Evolutionary conservation across 2,797 vertebrate genomes (phyloP).

Genomic region (Darevskia nairensis): DNA sequence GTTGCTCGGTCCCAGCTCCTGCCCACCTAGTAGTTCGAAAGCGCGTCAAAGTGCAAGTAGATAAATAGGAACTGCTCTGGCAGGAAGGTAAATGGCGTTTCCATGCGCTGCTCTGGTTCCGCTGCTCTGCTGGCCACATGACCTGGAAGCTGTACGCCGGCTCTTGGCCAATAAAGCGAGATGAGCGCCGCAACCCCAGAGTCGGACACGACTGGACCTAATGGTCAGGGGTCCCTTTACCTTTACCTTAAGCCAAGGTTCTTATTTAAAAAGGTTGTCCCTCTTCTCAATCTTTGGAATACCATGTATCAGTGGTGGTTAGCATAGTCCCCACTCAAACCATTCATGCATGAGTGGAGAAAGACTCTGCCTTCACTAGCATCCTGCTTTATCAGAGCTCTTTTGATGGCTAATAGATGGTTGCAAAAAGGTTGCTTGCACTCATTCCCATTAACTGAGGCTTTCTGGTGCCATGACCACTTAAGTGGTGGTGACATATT

Average conservation of each 20-base stretch:
- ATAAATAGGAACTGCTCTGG: too few species aligned
- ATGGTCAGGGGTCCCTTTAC: too few species aligned
- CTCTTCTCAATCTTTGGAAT: slow-evolving; percentile 26
- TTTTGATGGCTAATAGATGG: not conserved
- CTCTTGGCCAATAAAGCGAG: too few species aligned
- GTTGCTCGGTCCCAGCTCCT: too few species aligned
- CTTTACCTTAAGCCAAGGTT: not conserved
- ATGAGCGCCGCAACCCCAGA: too few species aligned
- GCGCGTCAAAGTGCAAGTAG: too few species aligned
- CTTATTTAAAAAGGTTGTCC: slow-evolving; percentile 45
- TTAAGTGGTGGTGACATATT: not conserved
- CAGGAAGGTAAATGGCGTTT: too few species aligned
- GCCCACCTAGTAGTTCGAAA: too few species aligned
- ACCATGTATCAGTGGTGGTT: slow-evolving; percentile 39
- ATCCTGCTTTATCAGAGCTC: not conserved
- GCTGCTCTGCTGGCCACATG: too few species aligned
- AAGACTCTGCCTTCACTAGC: not conserved
- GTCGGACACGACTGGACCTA: too few species aligned
- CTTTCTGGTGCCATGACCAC: not conserved
- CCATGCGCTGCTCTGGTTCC: too few species aligned
- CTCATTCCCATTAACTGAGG: not conserved
- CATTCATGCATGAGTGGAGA: not conserved
- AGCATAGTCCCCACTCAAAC: not conserved
- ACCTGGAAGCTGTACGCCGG: too few species aligned
- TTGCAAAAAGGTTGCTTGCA: not conserved